Percentiles rank a stretch among this genome's conserved stretches.
Evolutionary conservation across 2,888 invertebrate genomes (phyloP).

Genomic region (Callosobruchus maculatus): DNA sequence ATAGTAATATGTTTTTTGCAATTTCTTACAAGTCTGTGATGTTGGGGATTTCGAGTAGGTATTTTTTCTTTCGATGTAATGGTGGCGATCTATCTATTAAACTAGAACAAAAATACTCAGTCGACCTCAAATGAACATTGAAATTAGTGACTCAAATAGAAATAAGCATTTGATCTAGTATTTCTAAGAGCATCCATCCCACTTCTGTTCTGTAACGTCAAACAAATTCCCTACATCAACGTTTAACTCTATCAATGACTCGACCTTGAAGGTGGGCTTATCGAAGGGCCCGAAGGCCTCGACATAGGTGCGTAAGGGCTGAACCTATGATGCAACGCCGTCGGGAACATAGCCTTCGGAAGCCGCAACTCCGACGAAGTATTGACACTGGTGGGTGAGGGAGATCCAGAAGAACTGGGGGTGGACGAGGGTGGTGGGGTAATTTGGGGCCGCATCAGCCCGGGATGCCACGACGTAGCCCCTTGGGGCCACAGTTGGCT

Average conservation of each 20-base stretch:
- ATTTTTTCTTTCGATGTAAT: too few relatives aligned
- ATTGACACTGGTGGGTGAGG: slow-evolving; percentile 33
- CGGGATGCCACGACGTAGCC: slow-evolving; percentile 43
- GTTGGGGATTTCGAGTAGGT: too few relatives aligned
- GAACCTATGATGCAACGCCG: slow-evolving; percentile 47
- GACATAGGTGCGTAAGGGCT: slow-evolving; percentile 46
- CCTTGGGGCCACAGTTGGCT: slow-evolving; percentile 51
- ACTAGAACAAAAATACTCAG: too few relatives aligned
- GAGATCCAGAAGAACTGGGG: slow-evolving; percentile 57
- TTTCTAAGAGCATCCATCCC: background rate
- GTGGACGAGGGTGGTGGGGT: slow-evolving; percentile 50
- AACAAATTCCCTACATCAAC: slow-evolving; percentile 3
- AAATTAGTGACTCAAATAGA: too few relatives aligned
- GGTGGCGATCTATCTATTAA: too few relatives aligned
- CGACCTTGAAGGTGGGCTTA: slow-evolving; percentile 34
- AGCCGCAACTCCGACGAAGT: slow-evolving; percentile 41
- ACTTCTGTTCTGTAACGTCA: background rate
- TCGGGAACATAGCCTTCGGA: slow-evolving; percentile 49
- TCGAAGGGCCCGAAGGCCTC: slow-evolving; percentile 28
- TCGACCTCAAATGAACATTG: too few relatives aligned
- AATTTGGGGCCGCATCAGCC: slow-evolving; percentile 45
- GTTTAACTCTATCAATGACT: slow-evolving; percentile 32
- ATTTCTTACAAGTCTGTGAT: too few relatives aligned
- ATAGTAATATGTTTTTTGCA: too few relatives aligned
- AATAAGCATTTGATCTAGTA: too few relatives aligned